Percentiles rank a stretch among this genome's conserved stretches.
Evolutionary conservation across 2,113 vertebrate genomes (phyloP).

Genomic region (Tympanuchus pallidicinctus): DNA sequence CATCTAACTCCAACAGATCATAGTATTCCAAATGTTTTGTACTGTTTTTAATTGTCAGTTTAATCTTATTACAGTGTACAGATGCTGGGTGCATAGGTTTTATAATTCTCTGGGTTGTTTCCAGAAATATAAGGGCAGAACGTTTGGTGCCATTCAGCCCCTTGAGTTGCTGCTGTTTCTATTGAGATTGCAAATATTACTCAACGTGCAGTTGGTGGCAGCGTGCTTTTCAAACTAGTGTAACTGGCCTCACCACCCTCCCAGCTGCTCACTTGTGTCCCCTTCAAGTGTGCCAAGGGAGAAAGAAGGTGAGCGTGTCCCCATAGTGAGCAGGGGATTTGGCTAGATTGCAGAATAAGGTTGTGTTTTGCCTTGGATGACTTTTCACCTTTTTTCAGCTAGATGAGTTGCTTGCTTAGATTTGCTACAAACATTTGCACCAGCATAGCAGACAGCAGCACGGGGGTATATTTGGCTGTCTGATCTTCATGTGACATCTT

Average conservation of each 20-base stretch:
- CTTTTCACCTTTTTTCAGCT: neutral
- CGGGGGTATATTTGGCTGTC: neutral
- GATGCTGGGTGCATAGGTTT: neutral
- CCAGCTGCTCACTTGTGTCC: neutral
- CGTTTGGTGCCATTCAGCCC: neutral
- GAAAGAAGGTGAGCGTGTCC: neutral
- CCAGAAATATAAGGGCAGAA: neutral
- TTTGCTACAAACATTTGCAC: neutral
- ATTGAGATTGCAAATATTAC: neutral
- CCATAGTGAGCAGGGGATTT: neutral
- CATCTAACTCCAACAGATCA: neutral
- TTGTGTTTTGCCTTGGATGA: neutral
- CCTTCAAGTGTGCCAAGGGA: neutral
- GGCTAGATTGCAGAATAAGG: neutral
- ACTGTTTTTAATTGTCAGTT: neutral
- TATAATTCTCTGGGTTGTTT: neutral
- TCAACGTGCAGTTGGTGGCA: neutral
- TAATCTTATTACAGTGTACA: neutral
- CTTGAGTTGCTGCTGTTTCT: neutral
- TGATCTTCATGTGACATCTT: neutral
- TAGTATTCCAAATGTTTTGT: neutral
- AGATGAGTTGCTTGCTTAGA: neutral
- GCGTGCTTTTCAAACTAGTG: neutral
- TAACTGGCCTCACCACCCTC: neutral
- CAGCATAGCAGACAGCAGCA: neutral